Conservation (phyloP, 2,113 vertebrate genomes). For the Osmerus mordax region DNA sequence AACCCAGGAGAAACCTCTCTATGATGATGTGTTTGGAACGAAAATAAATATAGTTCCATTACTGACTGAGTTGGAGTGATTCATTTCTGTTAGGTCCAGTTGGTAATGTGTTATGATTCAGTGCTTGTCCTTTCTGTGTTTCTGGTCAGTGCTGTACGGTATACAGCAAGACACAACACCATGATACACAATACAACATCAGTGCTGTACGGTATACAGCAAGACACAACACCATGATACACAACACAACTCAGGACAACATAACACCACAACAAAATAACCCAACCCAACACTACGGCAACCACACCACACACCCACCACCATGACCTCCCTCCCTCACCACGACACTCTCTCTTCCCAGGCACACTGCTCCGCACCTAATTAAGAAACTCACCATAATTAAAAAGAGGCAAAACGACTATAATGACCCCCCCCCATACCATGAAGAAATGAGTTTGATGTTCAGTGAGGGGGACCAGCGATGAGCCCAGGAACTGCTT, state of each 20-base stretch:
- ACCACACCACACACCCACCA: constrained; percentile 53
- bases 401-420: constrained; percentile 67
- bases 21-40: too few species aligned
- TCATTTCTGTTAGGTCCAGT: too few species aligned
- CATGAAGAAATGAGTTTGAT: constrained; percentile 53
- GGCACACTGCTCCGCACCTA: constrained; percentile 53
- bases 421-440: constrained; percentile 48
- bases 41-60: too few species aligned
- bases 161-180: too few species aligned
- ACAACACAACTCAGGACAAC: constrained; percentile 6
- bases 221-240: not conserved
- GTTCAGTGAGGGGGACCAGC: constrained; percentile 45
- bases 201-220: not conserved
- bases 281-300: not conserved
- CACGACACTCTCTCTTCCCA: constrained; percentile 48
- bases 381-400: constrained; percentile 72
- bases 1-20: too few species aligned
- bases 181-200: too few species aligned
- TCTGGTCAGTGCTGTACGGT: too few species aligned
- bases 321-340: constrained; percentile 50
- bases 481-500: constrained; percentile 26
- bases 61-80: too few species aligned
- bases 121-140: too few species aligned
- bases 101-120: too few species aligned
- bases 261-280: not conserved